Conservation (phyloP, 2,888 invertebrate genomes). For the Melanophora roralis region DNA sequence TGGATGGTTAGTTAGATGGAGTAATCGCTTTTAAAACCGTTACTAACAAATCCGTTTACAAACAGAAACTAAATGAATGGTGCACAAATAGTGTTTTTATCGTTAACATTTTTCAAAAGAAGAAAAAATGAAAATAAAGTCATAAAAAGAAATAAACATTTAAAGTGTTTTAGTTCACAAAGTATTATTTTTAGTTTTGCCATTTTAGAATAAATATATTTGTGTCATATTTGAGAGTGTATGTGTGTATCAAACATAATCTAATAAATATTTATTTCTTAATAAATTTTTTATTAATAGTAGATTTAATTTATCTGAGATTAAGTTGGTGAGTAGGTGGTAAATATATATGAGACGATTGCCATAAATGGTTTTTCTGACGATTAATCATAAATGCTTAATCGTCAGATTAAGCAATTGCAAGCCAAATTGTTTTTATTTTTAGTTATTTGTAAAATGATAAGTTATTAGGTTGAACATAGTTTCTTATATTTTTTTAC, state of each 20-base stretch:
- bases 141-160: not conserved
- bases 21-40: conserved; percentile 49
- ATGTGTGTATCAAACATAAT: not conserved
- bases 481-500: no score
- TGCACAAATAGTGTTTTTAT: conserved; percentile 9
- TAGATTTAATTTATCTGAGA: not conserved
- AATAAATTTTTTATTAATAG: not conserved
- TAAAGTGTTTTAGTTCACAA: conserved; percentile 22
- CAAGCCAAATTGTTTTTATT: no score
- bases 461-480: no score
- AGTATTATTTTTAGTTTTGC: not conserved
- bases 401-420: no score
- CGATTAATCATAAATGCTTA: no score
- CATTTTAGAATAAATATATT: not conserved
- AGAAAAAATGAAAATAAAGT: not conserved
- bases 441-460: no score
- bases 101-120: conserved; percentile 14
- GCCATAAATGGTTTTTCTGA: no score
- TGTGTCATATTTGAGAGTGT: not conserved
- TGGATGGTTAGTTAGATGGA: conserved; percentile 37
- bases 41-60: conserved; percentile 43
- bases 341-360: not conserved
- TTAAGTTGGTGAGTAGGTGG: not conserved
- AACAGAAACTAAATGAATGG: conserved; percentile 22
- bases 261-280: not conserved